Percentiles rank a stretch among this genome's conserved stretches.
Evolutionary conservation across 1,140 invertebrate species (phyloP).

Genomic region (Zaprionus gabonicus): DNA sequence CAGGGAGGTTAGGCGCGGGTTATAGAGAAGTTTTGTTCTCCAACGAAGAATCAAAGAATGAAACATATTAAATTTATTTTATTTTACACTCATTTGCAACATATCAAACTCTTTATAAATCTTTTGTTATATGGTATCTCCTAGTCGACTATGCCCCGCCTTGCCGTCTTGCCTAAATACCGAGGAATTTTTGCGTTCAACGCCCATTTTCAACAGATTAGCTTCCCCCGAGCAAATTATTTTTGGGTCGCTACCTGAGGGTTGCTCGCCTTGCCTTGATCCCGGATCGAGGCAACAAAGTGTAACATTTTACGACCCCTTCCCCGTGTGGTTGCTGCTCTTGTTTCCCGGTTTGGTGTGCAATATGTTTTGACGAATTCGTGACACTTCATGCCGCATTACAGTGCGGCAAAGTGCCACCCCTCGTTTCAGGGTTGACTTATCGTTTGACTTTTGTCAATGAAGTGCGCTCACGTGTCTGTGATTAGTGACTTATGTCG

Average conservation of each 20-base stretch:
- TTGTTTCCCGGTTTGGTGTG: slow-evolving; percentile 56
- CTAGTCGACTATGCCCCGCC: neutral
- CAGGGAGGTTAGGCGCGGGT: neutral
- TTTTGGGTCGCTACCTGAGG: slow-evolving; percentile 42
- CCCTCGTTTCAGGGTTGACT: slow-evolving; percentile 31
- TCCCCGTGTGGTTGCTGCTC: slow-evolving; percentile 30
- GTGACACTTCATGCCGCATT: slow-evolving; percentile 83
- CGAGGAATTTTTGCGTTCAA: slow-evolving; percentile 79
- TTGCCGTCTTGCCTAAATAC: slow-evolving; percentile 56
- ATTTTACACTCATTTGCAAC: no score
- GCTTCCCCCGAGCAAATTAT: slow-evolving; percentile 60
- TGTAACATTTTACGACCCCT: slow-evolving; percentile 43
- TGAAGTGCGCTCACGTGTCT: slow-evolving; percentile 76
- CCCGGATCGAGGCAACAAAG: neutral
- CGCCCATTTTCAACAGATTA: slow-evolving; percentile 73
- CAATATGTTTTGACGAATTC: slow-evolving; percentile 84
- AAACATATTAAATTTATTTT: no score
- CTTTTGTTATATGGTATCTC: neutral
- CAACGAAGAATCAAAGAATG: neutral
- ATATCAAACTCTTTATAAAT: neutral
- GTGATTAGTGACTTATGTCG: slow-evolving; percentile 63
- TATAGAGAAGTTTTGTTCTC: neutral
- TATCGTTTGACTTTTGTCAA: slow-evolving; percentile 16
- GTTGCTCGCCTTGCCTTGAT: slow-evolving; percentile 30
- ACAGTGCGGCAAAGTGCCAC: slow-evolving; percentile 7